Percentiles rank a stretch among this genome's conserved stretches.
phyloP scores from a whole-genome alignment of 2,888 invertebrate species.

The Mimas tiliae region DNA sequence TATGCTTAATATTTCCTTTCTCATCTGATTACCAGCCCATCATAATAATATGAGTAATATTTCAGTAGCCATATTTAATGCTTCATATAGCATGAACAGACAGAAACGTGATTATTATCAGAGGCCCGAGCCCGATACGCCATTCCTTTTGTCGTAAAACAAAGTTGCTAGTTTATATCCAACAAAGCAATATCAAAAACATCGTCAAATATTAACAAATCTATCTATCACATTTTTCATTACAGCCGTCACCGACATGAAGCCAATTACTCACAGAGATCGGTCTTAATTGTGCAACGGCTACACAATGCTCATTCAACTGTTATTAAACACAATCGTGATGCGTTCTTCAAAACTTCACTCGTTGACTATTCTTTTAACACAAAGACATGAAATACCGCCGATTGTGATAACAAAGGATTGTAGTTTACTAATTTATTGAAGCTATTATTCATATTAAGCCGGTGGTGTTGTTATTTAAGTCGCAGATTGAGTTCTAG shows the following conservation, averaged over 20 bases:
- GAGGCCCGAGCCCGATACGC: too few relatives aligned
- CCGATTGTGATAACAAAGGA: neutral
- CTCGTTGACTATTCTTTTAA: conserved; percentile 25
- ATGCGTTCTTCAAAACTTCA: conserved; percentile 27
- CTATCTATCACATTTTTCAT: neutral
- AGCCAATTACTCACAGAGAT: conserved; percentile 35
- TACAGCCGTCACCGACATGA: conserved; percentile 28
- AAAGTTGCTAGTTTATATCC: too few relatives aligned
- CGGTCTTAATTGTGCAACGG: conserved; percentile 35
- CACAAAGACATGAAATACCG: neutral
- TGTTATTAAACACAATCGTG: conserved; percentile 31
- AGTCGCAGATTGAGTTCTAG: neutral
- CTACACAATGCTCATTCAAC: conserved; percentile 32
- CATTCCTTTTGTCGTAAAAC: too few relatives aligned
- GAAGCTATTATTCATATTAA: neutral
- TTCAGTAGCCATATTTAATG: too few relatives aligned
- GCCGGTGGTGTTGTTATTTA: neutral
- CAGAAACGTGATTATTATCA: too few relatives aligned
- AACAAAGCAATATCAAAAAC: too few relatives aligned
- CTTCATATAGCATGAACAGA: too few relatives aligned
- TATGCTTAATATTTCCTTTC: too few relatives aligned
- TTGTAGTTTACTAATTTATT: neutral
- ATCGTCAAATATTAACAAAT: too few relatives aligned
- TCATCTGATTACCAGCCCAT: too few relatives aligned
- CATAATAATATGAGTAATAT: too few relatives aligned